phyloP scores from a whole-genome alignment of 2,888 invertebrate species.

The Eupithecia vulgata region DNA sequence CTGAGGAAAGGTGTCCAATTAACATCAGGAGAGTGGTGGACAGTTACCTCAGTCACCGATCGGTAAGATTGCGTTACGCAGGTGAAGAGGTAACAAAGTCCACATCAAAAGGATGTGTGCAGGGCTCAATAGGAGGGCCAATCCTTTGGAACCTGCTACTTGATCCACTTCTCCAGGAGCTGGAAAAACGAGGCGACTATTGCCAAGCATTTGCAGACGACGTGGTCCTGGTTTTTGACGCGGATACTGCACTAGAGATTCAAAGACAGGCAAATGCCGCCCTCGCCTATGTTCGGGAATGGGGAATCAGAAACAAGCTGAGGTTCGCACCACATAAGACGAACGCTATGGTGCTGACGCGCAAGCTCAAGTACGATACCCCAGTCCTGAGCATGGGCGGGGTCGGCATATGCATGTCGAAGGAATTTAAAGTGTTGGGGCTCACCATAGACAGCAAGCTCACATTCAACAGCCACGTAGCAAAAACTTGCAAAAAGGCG shows the following conservation, averaged over 20 bases:
- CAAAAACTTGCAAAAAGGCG: slow-evolving; percentile 16
- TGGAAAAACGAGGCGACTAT: slow-evolving; percentile 8
- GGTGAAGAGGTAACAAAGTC: slow-evolving; percentile 19
- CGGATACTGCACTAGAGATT: slow-evolving; percentile 22
- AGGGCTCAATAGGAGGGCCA: slow-evolving; percentile 13
- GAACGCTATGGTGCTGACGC: no score
- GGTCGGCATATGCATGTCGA: no score
- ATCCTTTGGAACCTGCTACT: slow-evolving; percentile 39
- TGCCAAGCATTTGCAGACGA: slow-evolving; percentile 37
- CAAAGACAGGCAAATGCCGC: slow-evolving; percentile 32
- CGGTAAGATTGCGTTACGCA: slow-evolving; percentile 31
- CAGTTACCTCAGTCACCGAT: slow-evolving; percentile 24
- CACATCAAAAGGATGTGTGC: slow-evolving; percentile 11
- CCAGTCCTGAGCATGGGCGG: no score
- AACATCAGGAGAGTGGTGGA: slow-evolving; percentile 18
- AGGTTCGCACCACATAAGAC: no score
- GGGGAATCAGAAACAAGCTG: slow-evolving; percentile 21
- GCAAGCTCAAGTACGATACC: no score
- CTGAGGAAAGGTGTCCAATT: slow-evolving; percentile 20
- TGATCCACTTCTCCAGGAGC: slow-evolving; percentile 25
- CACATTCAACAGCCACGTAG: no score
- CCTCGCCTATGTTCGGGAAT: slow-evolving; percentile 29
- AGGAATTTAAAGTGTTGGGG: no score
- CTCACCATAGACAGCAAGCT: no score
- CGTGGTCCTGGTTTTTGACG: slow-evolving; percentile 26